Evolutionary conservation across 1,140 invertebrate species (phyloP), one percentile per base, ranked within the genome.

Genomic region (Drosophila sturtevanti): DNA sequence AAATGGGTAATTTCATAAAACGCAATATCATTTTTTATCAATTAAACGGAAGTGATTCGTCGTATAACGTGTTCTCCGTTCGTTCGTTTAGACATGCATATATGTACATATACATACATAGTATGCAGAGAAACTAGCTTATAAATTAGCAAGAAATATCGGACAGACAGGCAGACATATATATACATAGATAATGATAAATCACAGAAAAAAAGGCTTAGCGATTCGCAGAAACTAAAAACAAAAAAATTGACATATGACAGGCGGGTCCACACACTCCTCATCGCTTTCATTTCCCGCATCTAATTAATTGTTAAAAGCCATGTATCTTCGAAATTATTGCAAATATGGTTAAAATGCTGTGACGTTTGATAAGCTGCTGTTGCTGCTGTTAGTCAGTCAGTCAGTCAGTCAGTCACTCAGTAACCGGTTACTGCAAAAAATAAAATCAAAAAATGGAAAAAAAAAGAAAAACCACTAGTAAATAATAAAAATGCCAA

Each of bases 281-380:
- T n/a, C 38, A 12, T 3, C 37, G 12, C n/a, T 4, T 3, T n/a
- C 37, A 14, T 16, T 18, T 2, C 2, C 41, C 7, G 9, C 41
- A 3, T 11, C 41, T 48, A 48, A 48, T 48, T 21, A 21, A 18
- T 21, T 48, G 18, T 48, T 48, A 11, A 38, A 12, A 37, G 35
- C 35, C 11, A 2, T 37, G 34, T 35, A 10, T 12, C 12, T 7
- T 16, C 6, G 14, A 10, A 48, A 48, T 14, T 48, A 48, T 48
- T 48, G 41, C 41, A 48, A 48, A 48, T 48, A 48, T 48, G 41
- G 41, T 48, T 18, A 48, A 48, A 48, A 21, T n/a, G 41, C 41
- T 48, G 41, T 48, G 41, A 48, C 16, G 41, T 48, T 48, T 48
- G 41, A 48, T 48, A 48, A 48, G 41, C n/a, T 48, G 41, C 41